phyloP scores from a whole-genome alignment of 2,888 invertebrate genomes.

The Alentia gelatinosa region DNA sequence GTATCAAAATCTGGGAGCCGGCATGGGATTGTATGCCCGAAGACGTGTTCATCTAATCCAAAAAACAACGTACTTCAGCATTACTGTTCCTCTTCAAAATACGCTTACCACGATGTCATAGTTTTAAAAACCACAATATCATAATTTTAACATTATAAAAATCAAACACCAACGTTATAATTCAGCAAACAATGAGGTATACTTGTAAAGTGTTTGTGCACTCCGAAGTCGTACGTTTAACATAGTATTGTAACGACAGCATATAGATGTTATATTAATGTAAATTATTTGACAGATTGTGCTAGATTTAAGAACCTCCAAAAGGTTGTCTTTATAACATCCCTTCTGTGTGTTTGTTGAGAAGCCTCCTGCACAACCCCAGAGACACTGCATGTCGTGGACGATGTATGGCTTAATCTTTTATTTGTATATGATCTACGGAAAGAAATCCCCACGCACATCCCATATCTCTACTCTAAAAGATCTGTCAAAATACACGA shows the following conservation, averaged over 20 bases:
- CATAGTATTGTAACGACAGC: neutral
- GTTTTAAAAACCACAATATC: neutral
- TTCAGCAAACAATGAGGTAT: neutral
- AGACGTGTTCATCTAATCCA: conserved; percentile 47
- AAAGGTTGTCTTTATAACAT: too few relatives aligned
- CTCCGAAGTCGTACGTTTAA: neutral
- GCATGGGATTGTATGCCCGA: conserved; percentile 55
- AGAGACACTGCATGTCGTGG: neutral
- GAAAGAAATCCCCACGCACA: too few relatives aligned
- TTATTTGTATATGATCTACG: too few relatives aligned
- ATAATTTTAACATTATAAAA: too few relatives aligned
- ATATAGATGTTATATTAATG: neutral
- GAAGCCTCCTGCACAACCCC: neutral
- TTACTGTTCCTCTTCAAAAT: neutral
- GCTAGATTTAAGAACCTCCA: too few relatives aligned
- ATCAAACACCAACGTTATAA: neutral
- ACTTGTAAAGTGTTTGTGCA: neutral
- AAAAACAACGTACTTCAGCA: conserved; percentile 30
- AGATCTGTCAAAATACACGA: too few relatives aligned
- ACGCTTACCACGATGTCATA: neutral
- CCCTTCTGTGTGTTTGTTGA: neutral
- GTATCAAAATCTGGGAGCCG: conserved; percentile 58
- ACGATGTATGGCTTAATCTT: too few relatives aligned
- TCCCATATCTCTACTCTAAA: too few relatives aligned
- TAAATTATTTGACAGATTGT: too few relatives aligned